phyloP scores from a whole-genome alignment of 2,113 vertebrate species.

The Paralichthys olivaceus region DNA sequence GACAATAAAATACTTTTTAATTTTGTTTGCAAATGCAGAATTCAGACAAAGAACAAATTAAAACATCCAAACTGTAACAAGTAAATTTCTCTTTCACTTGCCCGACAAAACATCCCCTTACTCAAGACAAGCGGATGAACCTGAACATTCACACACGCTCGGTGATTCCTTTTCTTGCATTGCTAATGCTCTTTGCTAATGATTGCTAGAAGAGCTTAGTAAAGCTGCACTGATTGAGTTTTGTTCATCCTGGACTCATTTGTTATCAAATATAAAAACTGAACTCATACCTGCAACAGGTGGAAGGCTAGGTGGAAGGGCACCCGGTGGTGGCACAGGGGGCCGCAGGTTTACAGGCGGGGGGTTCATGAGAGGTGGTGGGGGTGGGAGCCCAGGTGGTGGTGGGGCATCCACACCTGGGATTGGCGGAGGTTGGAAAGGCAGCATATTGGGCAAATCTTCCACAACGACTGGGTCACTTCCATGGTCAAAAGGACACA shows the following conservation, averaged over 20 bases:
- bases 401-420: constrained; percentile 90
- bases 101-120: no score
- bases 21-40: no score
- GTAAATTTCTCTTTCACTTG: no score
- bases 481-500: constrained; percentile 98
- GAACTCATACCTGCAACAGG: constrained; percentile 89
- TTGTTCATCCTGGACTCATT: background rate
- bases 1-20: no score
- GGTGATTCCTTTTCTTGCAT: background rate
- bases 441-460: constrained; percentile 95
- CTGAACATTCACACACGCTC: background rate
- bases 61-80: no score
- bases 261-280: background rate
- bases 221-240: background rate
- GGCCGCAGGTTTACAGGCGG: constrained; percentile 93
- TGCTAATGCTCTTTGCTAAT: background rate
- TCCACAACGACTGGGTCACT: constrained; percentile 98
- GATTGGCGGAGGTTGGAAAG: constrained; percentile 93
- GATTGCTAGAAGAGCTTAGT: background rate
- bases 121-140: no score
- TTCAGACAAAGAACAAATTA: no score
- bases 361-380: constrained; percentile 92
- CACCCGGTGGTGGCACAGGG: constrained; percentile 91
- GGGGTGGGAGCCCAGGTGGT: constrained; percentile 91
- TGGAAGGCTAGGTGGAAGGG: constrained; percentile 92